Percentiles rank a stretch among this genome's conserved stretches.
Evolutionary conservation across 1,140 invertebrate species (phyloP).

Genomic region (Polypedilum pembai): DNA sequence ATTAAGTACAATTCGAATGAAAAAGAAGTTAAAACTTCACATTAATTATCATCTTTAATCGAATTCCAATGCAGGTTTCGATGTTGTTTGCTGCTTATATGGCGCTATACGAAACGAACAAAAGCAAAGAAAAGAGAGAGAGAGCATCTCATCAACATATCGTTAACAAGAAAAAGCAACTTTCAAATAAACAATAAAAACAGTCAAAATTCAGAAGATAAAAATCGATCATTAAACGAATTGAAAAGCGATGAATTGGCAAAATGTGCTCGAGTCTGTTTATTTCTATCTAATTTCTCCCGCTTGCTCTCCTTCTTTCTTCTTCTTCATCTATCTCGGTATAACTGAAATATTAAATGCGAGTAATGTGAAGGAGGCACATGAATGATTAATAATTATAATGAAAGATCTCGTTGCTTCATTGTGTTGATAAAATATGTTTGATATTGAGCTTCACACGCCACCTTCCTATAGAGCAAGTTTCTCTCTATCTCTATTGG

Average conservation of each 20-base stretch:
- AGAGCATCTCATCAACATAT: slow-evolving; percentile 1
- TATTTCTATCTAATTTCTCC: slow-evolving; percentile 4
- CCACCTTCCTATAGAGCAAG: background rate
- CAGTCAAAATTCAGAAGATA: slow-evolving; percentile 16
- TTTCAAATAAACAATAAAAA: slow-evolving; percentile 8
- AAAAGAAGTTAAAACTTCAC: too few relatives aligned
- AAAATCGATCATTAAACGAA: slow-evolving; percentile 14
- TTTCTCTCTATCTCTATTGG: background rate
- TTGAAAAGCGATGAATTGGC: slow-evolving; percentile 27
- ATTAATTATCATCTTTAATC: too few relatives aligned
- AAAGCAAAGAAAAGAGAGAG: too few relatives aligned
- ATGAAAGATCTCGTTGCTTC: background rate
- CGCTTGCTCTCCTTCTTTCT: background rate
- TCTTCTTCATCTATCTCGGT: background rate
- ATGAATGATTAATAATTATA: slow-evolving; percentile 25
- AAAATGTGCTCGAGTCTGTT: slow-evolving; percentile 21
- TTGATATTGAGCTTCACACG: slow-evolving; percentile 26
- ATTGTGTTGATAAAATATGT: slow-evolving; percentile 14
- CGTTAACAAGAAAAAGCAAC: slow-evolving; percentile 5
- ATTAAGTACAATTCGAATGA: too few relatives aligned
- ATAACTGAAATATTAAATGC: slow-evolving; percentile 11
- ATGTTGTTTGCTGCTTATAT: background rate
- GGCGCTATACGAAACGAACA: background rate
- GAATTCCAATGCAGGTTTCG: background rate
- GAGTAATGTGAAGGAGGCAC: slow-evolving; percentile 10